These are phyloP conservation scores for Dinomys branickii DNA, from an alignment of 2,113 vertebrate genomes.

Conservation along the genomic window DNA sequence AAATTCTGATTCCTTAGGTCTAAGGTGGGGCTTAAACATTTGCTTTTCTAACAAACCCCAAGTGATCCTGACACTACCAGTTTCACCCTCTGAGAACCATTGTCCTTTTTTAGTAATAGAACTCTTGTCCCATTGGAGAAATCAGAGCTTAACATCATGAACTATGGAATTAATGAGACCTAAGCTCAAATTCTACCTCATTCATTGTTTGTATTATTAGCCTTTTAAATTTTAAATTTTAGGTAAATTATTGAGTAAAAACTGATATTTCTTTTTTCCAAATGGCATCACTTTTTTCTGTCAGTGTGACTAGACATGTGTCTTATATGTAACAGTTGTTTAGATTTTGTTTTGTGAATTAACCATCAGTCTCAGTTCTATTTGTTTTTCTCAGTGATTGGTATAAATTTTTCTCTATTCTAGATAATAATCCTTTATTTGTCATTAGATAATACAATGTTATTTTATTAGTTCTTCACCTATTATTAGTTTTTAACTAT, in stretches of 20 bases:
- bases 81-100: not conserved
- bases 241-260: not conserved
- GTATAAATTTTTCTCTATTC: not conserved
- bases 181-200: not conserved
- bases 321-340: not conserved
- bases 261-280: not conserved
- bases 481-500: not conserved
- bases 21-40: not conserved
- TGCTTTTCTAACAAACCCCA: not conserved
- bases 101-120: not conserved
- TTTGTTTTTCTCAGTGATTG: slow-evolving; percentile 39
- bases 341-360: not conserved
- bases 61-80: not conserved
- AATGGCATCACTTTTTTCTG: not conserved
- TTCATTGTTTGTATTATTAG: not conserved
- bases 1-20: not conserved
- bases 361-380: not conserved
- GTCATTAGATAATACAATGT: not conserved
- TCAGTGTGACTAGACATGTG: not conserved
- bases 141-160: not conserved
- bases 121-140: not conserved
- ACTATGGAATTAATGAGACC: not conserved
- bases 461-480: not conserved
- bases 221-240: not conserved
- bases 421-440: not conserved